Percentiles rank a stretch among this genome's conserved stretches.
These are phyloP conservation scores for Callipepla squamata DNA, from an alignment of 2,113 vertebrate species.

Conservation along the genomic window DNA sequence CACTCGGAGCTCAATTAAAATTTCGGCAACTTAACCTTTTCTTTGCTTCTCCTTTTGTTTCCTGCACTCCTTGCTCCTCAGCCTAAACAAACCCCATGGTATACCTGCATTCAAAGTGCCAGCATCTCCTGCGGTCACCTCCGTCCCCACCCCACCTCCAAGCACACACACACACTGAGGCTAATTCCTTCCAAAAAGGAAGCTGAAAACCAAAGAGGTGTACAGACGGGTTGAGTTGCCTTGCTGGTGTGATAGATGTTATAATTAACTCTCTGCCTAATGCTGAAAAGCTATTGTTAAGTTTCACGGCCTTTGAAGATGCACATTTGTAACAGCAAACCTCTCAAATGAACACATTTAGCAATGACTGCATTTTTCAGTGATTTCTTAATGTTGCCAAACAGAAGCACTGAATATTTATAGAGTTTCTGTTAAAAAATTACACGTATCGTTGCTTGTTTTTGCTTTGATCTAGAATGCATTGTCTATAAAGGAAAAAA, in stretches of 20 bases:
- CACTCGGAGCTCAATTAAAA: constrained; percentile 68
- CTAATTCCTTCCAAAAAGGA: constrained; percentile 69
- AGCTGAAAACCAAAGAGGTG: constrained; percentile 11
- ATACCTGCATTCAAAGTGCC: constrained; percentile 9
- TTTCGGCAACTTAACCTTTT: constrained; percentile 56
- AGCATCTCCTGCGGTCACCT: neutral
- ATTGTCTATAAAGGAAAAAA: constrained; percentile 46
- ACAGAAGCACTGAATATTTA: constrained; percentile 31
- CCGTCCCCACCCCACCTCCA: constrained; percentile 42
- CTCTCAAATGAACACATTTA: constrained; percentile 48
- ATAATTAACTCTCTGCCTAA: constrained; percentile 47
- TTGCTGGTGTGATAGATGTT: neutral
- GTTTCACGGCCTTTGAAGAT: constrained; percentile 45
- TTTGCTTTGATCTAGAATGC: constrained; percentile 53
- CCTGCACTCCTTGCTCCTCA: neutral
- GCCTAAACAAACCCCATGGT: constrained; percentile 1
- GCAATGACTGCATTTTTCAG: constrained; percentile 56
- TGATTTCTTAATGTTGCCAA: constrained; percentile 42
- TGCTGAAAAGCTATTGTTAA: constrained; percentile 24
- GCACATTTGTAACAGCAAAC: constrained; percentile 48
- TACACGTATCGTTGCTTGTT: constrained; percentile 44
- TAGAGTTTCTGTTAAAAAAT: constrained; percentile 60
- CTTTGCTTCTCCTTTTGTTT: constrained; percentile 3
- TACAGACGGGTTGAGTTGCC: neutral
- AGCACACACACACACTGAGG: constrained; percentile 14